Percentiles rank a stretch among this genome's conserved stretches.
phyloP scores from a whole-genome alignment of 2,113 vertebrate species.

The Dasyprocta punctata region DNA sequence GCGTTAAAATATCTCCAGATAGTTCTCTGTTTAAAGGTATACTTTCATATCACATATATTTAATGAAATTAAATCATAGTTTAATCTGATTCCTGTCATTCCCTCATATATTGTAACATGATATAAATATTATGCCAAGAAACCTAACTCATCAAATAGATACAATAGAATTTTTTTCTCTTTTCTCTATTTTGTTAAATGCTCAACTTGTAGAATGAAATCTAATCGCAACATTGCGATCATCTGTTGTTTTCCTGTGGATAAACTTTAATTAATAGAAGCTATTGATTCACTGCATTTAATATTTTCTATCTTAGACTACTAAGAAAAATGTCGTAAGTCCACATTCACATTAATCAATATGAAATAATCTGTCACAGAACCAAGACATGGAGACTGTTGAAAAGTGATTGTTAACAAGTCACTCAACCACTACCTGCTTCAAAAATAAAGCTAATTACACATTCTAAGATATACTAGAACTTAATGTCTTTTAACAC shows the following conservation, averaged over 20 bases:
- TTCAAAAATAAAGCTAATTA: neutral
- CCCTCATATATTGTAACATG: neutral
- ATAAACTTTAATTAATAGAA: neutral
- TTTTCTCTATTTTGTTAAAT: neutral
- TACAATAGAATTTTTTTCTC: too few relatives aligned
- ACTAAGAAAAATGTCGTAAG: neutral
- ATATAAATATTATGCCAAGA: neutral
- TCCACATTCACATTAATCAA: neutral
- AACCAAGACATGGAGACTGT: neutral
- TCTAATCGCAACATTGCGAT: neutral
- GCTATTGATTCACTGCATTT: neutral
- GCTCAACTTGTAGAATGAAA: neutral
- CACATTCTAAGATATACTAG: too few relatives aligned
- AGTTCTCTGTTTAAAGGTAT: neutral
- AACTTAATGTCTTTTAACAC: too few relatives aligned
- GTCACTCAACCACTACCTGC: neutral
- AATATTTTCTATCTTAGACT: neutral
- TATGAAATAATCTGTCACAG: neutral
- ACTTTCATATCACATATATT: neutral
- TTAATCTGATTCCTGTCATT: neutral
- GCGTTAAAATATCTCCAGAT: neutral
- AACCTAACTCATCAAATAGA: slow-evolving; percentile 6
- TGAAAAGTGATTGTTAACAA: neutral
- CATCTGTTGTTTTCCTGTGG: neutral
- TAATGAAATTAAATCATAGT: neutral